These are phyloP conservation scores for Tragelaphus scriptus DNA, from an alignment of 2,113 vertebrate species.

Conservation along the genomic window DNA sequence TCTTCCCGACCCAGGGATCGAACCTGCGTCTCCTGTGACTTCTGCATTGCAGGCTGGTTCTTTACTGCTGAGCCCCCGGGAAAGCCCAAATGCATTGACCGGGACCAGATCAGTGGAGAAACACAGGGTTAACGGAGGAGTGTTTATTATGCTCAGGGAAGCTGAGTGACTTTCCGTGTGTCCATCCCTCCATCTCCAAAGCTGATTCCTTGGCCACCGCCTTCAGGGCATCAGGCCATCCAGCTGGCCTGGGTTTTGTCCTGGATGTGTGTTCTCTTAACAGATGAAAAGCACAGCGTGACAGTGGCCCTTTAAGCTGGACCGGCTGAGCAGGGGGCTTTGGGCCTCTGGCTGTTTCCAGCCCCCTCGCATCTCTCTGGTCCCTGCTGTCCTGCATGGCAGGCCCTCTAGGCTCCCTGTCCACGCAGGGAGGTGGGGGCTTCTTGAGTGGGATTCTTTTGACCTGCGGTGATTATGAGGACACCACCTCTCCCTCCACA, in stretches of 20 bases:
- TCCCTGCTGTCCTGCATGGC: fast-evolving
- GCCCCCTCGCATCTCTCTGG: background rate
- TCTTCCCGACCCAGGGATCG: background rate
- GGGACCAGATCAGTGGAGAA: background rate
- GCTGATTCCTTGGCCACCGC: background rate
- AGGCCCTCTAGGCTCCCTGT: background rate
- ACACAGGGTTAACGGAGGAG: background rate
- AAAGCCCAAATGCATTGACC: background rate
- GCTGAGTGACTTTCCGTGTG: background rate
- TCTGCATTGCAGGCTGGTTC: background rate
- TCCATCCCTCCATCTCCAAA: background rate
- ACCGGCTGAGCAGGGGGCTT: fast-evolving
- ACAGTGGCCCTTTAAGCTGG: background rate
- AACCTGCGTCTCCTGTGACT: background rate
- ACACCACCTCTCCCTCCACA: background rate
- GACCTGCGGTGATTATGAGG: background rate
- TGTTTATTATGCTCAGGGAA: background rate
- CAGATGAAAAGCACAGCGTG: fast-evolving
- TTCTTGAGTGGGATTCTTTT: background rate
- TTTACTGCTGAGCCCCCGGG: background rate
- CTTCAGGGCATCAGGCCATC: background rate
- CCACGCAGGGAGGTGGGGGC: fast-evolving
- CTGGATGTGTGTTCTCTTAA: fast-evolving
- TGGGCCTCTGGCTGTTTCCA: background rate
- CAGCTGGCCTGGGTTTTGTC: background rate